A percentile compares a stretch with the other conserved stretches of the same genome.
Evolutionary conservation across 2,797 vertebrate genomes (phyloP).

Genomic region (Ceyx erithaca): DNA sequence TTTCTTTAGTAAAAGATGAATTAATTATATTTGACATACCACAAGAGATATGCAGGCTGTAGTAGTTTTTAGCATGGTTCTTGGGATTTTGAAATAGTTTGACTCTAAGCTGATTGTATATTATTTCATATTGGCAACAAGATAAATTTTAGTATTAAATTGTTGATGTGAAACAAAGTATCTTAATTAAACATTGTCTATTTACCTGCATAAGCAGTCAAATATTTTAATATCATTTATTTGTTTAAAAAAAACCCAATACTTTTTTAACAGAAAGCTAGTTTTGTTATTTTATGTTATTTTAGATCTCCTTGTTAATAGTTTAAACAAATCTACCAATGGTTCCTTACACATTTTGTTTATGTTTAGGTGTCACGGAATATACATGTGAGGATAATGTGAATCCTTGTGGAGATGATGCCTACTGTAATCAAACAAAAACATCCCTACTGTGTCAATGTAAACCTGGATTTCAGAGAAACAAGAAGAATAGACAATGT

Average conservation of each 20-base stretch:
- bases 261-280: background rate
- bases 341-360: background rate
- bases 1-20: background rate
- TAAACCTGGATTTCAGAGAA: conserved; percentile 94
- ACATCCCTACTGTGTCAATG: conserved; percentile 90
- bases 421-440: conserved; percentile 93
- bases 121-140: background rate
- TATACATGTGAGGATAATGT: conserved; percentile 92
- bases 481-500: conserved; percentile 88
- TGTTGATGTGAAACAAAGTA: background rate
- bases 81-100: background rate
- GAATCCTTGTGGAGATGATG: conserved; percentile 95
- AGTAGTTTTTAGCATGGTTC: background rate
- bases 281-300: background rate
- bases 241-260: background rate
- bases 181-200: background rate
- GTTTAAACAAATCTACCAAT: background rate
- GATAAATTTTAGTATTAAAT: background rate
- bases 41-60: background rate
- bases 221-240: background rate
- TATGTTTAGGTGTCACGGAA: conserved; percentile 81
- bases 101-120: background rate
- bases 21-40: background rate
- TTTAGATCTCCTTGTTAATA: background rate
- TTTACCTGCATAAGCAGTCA: background rate